Percentiles rank a stretch among this genome's conserved stretches.
Evolutionary conservation across 2,888 invertebrate species (phyloP).

Genomic region (Tyria jacobaeae): DNA sequence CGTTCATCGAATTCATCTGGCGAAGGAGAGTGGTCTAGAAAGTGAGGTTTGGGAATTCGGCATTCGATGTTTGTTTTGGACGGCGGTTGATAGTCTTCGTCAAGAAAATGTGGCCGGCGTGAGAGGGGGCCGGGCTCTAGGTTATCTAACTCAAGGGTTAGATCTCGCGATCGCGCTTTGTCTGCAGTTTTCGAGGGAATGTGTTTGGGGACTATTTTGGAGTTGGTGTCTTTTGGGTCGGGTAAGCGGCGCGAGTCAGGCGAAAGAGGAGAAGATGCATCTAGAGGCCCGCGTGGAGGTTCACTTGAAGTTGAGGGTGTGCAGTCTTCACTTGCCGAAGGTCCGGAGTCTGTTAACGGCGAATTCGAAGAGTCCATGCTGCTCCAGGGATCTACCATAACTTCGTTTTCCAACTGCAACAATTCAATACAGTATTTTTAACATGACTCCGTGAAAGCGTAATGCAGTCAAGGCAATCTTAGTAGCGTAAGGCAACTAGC

Average conservation of each 20-base stretch:
- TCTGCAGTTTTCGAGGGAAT: conserved; percentile 64
- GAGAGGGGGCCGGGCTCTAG: conserved; percentile 72
- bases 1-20: conserved; percentile 84
- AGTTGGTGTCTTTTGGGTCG: conserved; percentile 71
- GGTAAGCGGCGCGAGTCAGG: conserved; percentile 72
- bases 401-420: conserved; percentile 87
- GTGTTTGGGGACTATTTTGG: conserved; percentile 59
- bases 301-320: conserved; percentile 81
- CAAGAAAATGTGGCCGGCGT: conserved; percentile 87
- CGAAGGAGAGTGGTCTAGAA: conserved; percentile 83
- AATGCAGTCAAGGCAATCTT: conserved; percentile 61
- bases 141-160: conserved; percentile 76
- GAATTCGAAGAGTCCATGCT: conserved; percentile 86
- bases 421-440: conserved; percentile 54
- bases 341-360: conserved; percentile 83
- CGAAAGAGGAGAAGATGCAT: conserved; percentile 66
- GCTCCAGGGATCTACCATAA: conserved; percentile 86
- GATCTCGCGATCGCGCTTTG: conserved; percentile 78
- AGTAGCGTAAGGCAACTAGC: conserved; percentile 60
- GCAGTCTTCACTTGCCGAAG: conserved; percentile 84
- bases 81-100: conserved; percentile 87
- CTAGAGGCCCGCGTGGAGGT: conserved; percentile 63
- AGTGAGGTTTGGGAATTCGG: conserved; percentile 84
- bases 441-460: conserved; percentile 47
- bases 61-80: conserved; percentile 84